Evolutionary conservation across 2,888 invertebrate genomes (phyloP), one percentile per base, ranked within the genome.

Genomic region (Tineola bisselliella): DNA sequence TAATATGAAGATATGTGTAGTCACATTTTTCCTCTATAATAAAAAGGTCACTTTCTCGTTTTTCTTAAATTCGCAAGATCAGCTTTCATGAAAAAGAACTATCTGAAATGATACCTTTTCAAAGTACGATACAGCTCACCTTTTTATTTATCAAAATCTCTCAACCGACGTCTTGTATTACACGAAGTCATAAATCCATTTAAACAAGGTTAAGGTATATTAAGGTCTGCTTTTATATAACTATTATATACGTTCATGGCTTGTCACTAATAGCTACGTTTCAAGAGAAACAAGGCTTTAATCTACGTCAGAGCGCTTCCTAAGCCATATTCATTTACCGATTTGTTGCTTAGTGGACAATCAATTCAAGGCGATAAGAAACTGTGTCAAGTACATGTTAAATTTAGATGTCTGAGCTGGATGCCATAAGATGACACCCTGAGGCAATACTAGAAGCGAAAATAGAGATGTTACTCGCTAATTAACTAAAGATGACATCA

Each of bases 311-410:
- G 10, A 54, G 10, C 33, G 19, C 33, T 58, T 31, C 58, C 58
- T 33, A 31, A 17, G n/a, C 58, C 33, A 13, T 13, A 25, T 10
- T n/a, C 54, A 25, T 54, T 25, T 25, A 54, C 54, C n/a, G 25
- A 25, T 54, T 54, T 18, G 58, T 58, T 58, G 17, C 58, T 17
- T 31, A 58, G 15, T 66, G 69, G 70, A 69, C 70, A 68, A 69
- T 67, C 64, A 61, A 30, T 65, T 65, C 67, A 67, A 70, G 67
- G 69, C 65, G 67, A 71, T 69, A 71, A 70, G 64, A 64, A 79
- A 71, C 68, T 71, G 66, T 76, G 79, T 74, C 79, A 79, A 74
- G 77, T 25, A 25, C 54, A 18, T 19, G 13, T 54, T 54, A 54
- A 54, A 25, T 54, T 54, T 54, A 54, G 54, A 48, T 6, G 13